These are phyloP conservation scores for Gymnothorax javanicus DNA, from an alignment of 2,797 vertebrate species.

Conservation along the genomic window DNA sequence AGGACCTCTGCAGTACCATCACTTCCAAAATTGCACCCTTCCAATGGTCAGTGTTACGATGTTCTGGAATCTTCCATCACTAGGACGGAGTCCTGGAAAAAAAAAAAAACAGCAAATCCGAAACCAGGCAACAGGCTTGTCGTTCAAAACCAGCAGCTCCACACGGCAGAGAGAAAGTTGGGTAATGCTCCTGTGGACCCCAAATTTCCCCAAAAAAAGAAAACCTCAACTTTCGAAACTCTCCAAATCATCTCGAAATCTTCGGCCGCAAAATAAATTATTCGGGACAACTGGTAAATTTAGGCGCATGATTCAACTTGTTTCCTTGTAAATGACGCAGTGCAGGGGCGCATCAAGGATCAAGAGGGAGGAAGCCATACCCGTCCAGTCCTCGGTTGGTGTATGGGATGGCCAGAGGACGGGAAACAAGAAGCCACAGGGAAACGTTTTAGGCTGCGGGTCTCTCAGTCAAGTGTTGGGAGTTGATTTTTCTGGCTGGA, in stretches of 20 bases:
- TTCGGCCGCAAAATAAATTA: neutral
- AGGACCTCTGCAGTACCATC: neutral
- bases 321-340: neutral
- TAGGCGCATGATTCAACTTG: neutral
- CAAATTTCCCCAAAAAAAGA: neutral
- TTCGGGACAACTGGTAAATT: neutral
- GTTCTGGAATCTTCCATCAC: neutral
- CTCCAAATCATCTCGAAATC: neutral
- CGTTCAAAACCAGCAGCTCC: neutral
- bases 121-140: neutral
- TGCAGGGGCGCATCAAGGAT: neutral
- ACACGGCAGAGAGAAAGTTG: neutral
- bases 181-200: neutral
- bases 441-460: neutral
- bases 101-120: too few relatives aligned
- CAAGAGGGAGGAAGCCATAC: neutral
- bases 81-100: neutral
- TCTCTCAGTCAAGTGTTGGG: neutral
- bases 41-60: too few relatives aligned
- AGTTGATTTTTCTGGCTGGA: neutral
- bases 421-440: neutral
- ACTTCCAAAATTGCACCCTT: neutral
- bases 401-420: neutral
- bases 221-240: neutral
- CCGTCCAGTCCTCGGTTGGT: neutral